Conservation (phyloP, 2,888 invertebrate species). For the Lacanobia wlatinum region DNA sequence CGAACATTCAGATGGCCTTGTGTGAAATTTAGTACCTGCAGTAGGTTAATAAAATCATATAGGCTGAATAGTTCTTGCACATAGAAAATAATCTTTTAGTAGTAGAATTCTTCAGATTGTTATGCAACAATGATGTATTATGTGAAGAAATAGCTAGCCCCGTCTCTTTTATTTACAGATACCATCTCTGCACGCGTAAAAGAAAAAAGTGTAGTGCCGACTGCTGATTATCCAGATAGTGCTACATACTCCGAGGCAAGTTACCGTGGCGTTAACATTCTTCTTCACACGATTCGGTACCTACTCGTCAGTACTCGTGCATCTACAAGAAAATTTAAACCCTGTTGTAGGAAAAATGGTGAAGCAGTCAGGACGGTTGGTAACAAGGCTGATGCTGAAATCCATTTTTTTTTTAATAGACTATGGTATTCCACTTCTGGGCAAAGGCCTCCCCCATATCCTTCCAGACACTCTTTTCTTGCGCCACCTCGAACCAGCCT, state of each 20-base stretch:
- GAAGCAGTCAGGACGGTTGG: neutral
- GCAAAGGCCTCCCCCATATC: no score
- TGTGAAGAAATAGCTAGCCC: neutral
- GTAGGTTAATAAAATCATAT: no score
- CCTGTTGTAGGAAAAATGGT: no score
- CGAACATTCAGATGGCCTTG: neutral
- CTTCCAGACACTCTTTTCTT: no score
- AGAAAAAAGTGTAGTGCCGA: constrained; percentile 20
- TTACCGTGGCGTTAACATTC: constrained; percentile 14
- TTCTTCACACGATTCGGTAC: constrained; percentile 1
- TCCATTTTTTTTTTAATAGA: no score
- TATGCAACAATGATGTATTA: neutral
- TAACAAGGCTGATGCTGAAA: neutral
- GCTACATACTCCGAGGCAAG: neutral
- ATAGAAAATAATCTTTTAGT: neutral
- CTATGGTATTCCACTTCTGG: no score
- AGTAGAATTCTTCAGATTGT: neutral
- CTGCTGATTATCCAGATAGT: constrained; percentile 29
- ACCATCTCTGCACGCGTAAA: constrained; percentile 19
- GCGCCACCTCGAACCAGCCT: no score
- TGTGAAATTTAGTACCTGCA: neutral
- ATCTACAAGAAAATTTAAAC: neutral
- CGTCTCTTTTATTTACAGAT: constrained; percentile 22
- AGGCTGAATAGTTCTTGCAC: neutral
- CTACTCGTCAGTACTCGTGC: no score